These are phyloP conservation scores for Ferdinandea cuprea DNA, from an alignment of 2,888 invertebrate genomes.

Conservation along the genomic window DNA sequence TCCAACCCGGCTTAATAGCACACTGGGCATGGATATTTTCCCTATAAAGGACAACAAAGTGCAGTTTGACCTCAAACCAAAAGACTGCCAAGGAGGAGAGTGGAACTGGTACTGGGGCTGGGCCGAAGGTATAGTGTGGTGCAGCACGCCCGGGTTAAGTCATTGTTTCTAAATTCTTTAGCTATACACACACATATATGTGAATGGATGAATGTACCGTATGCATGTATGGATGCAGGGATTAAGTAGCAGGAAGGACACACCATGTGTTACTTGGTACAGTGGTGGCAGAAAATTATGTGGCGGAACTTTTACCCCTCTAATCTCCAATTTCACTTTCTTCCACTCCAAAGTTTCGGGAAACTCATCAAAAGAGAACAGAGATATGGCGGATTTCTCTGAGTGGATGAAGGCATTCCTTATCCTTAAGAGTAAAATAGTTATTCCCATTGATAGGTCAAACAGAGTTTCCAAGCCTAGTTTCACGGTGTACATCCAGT, in stretches of 20 bases:
- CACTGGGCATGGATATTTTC: constrained; percentile 29
- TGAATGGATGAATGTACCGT: too few species aligned
- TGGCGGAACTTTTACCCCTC: not conserved
- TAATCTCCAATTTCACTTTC: too few species aligned
- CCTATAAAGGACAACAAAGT: constrained; percentile 37
- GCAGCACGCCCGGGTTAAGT: constrained; percentile 65
- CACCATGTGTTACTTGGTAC: constrained; percentile 17
- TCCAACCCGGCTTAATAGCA: not conserved
- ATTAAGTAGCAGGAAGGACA: constrained; percentile 3
- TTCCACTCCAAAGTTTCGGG: too few species aligned
- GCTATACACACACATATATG: too few species aligned
- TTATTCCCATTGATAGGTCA: too few species aligned
- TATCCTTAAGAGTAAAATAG: too few species aligned
- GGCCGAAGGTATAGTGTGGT: constrained; percentile 62
- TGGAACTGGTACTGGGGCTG: too few species aligned
- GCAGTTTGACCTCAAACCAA: constrained; percentile 5
- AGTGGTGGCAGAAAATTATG: constrained; percentile 1
- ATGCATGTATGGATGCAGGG: not conserved
- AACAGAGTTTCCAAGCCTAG: too few species aligned
- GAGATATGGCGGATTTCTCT: too few species aligned
- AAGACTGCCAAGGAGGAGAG: not conserved
- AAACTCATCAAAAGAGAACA: not conserved
- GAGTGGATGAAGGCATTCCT: too few species aligned
- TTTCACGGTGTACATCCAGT: too few species aligned
- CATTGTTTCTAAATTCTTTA: constrained; percentile 70